phyloP scores from a whole-genome alignment of 2,113 vertebrate species.

The Ia io region DNA sequence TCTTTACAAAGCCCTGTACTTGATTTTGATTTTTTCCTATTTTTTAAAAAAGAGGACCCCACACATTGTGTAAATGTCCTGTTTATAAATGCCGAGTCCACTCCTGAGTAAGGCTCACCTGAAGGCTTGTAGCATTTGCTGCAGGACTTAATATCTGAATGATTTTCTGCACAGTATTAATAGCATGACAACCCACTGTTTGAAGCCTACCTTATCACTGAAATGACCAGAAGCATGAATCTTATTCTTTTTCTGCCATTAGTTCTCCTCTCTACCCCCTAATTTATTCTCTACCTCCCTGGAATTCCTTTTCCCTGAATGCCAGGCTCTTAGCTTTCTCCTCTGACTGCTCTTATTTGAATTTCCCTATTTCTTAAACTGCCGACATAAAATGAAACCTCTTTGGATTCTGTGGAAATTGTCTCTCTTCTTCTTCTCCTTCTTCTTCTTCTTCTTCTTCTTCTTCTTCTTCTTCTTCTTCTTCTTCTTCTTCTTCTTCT shows the following conservation, averaged over 20 bases:
- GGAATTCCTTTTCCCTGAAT: neutral
- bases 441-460: no score
- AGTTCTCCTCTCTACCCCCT: neutral
- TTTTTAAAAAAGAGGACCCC: neutral
- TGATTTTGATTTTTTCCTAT: neutral
- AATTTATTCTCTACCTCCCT: neutral
- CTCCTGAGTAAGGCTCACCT: neutral
- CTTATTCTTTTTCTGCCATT: neutral
- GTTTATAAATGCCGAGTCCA: neutral
- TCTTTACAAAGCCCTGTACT: neutral
- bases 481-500: neutral
- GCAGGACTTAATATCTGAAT: neutral
- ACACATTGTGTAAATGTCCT: neutral
- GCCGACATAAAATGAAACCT: conserved; percentile 15
- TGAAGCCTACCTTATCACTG: neutral
- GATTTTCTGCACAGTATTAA: neutral
- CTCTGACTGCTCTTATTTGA: conserved; percentile 28
- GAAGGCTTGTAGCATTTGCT: neutral
- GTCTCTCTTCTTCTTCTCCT: neutral
- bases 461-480: neutral
- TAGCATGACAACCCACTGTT: neutral
- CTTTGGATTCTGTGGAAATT: conserved; percentile 37
- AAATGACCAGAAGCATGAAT: neutral
- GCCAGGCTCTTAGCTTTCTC: conserved; percentile 41
- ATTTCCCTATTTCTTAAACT: conserved; percentile 45